These are phyloP conservation scores for Drosophila varians DNA, from an alignment of 1,140 invertebrate species.

Conservation along the genomic window DNA sequence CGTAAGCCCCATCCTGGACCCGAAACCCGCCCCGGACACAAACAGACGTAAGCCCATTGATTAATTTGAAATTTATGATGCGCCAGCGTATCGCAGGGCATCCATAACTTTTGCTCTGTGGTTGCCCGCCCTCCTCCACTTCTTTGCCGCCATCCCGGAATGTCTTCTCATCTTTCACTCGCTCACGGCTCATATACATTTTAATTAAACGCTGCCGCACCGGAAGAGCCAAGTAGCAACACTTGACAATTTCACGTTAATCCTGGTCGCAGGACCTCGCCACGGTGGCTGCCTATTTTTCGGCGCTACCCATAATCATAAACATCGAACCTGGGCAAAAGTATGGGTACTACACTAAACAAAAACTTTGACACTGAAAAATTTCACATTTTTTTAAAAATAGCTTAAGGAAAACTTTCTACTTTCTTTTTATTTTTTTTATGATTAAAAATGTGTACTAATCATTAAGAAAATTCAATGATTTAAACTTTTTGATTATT, in stretches of 20 bases:
- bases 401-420: too few relatives aligned
- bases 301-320: conserved; percentile 65
- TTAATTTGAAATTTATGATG: conserved; percentile 82
- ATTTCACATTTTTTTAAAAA: neutral
- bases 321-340: conserved; percentile 53
- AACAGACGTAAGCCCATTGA: conserved; percentile 70
- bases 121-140: neutral
- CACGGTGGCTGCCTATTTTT: conserved; percentile 48
- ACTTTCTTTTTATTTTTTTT: neutral
- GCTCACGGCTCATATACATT: conserved; percentile 68
- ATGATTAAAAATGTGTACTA: too few relatives aligned
- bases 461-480: too few relatives aligned
- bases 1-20: conserved; percentile 39
- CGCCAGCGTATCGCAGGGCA: conserved; percentile 42
- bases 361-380: neutral
- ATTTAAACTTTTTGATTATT: too few relatives aligned
- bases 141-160: neutral
- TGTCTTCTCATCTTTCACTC: conserved; percentile 45
- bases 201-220: conserved; percentile 71
- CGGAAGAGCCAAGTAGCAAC: conserved; percentile 33
- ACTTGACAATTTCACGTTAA: conserved; percentile 80
- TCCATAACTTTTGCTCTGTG: conserved; percentile 68
- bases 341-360: conserved; percentile 4
- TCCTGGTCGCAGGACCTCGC: conserved; percentile 61
- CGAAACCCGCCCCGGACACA: conserved; percentile 25